These are phyloP conservation scores for Xanthorhoe spadicearia DNA, from an alignment of 2,888 invertebrate genomes.

Conservation along the genomic window DNA sequence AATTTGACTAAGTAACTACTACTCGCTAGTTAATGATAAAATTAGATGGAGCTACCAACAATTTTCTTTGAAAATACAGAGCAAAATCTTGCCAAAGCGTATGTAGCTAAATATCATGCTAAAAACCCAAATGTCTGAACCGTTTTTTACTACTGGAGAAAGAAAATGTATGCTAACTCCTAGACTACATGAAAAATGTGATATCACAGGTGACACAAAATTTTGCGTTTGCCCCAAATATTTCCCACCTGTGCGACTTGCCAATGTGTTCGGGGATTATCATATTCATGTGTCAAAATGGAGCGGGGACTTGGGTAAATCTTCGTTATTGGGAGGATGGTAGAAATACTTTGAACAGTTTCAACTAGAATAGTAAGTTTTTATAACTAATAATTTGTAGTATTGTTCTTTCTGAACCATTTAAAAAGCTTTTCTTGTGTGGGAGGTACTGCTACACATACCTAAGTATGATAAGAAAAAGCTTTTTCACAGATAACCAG, in stretches of 20 bases:
- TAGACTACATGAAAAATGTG: slow-evolving; percentile 47
- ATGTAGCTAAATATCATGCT: too few relatives aligned
- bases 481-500: too few relatives aligned
- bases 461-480: too few relatives aligned
- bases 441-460: too few relatives aligned
- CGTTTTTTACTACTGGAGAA: background rate
- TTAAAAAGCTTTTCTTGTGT: too few relatives aligned
- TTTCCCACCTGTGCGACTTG: slow-evolving; percentile 49
- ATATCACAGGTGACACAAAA: slow-evolving; percentile 50
- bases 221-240: slow-evolving; percentile 53
- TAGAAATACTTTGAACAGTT: slow-evolving; percentile 9
- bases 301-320: slow-evolving; percentile 43
- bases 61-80: too few relatives aligned
- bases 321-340: slow-evolving; percentile 48
- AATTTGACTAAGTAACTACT: too few relatives aligned
- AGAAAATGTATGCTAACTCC: slow-evolving; percentile 5
- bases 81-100: too few relatives aligned
- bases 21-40: too few relatives aligned
- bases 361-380: slow-evolving; percentile 3
- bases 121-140: too few relatives aligned
- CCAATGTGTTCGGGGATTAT: slow-evolving; percentile 55
- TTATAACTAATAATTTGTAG: background rate
- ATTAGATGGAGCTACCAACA: too few relatives aligned
- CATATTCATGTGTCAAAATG: slow-evolving; percentile 56
- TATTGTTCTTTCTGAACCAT: too few relatives aligned